phyloP scores from a whole-genome alignment of 2,113 vertebrate species.

The Pleuronectes platessa region DNA sequence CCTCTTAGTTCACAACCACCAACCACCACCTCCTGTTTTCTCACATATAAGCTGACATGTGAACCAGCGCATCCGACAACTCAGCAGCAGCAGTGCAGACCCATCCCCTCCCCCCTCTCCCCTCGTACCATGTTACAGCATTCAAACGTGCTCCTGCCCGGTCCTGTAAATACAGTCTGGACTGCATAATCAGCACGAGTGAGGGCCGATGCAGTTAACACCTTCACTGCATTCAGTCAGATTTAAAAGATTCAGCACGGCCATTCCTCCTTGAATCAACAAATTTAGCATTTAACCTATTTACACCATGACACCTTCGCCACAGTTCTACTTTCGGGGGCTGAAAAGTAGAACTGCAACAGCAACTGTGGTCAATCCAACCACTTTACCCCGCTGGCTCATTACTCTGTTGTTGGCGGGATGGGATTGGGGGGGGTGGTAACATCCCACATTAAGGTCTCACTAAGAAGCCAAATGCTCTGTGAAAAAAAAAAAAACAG shows the following conservation, averaged over 20 bases:
- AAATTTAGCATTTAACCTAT: slow-evolving; percentile 5
- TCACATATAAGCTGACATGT: slow-evolving; percentile 21
- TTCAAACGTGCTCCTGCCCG: slow-evolving; percentile 4
- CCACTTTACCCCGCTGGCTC: slow-evolving; percentile 55
- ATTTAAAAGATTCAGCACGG: not conserved
- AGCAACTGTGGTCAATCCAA: slow-evolving; percentile 41
- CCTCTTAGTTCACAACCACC: slow-evolving; percentile 24
- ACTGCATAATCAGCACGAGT: not conserved
- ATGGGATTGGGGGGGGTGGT: not conserved
- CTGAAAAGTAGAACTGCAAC: slow-evolving; percentile 21
- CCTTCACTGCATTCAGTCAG: slow-evolving; percentile 13
- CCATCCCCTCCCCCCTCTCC: slow-evolving; percentile 2
- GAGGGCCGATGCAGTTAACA: slow-evolving; percentile 6
- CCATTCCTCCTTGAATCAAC: slow-evolving; percentile 12
- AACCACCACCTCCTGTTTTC: slow-evolving; percentile 2
- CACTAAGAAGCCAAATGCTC: slow-evolving; percentile 40
- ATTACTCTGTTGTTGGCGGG: slow-evolving; percentile 33
- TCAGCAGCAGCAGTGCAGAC: slow-evolving; percentile 12
- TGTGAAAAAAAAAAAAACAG: slow-evolving; percentile 16
- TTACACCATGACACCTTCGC: not conserved
- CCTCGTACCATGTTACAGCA: slow-evolving; percentile 20
- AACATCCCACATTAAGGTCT: slow-evolving; percentile 64
- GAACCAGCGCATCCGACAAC: slow-evolving; percentile 35
- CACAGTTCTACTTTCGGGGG: not conserved
- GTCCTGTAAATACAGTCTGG: slow-evolving; percentile 30